Evolutionary conservation across 2,888 invertebrate species (phyloP).

Genomic region (Romanomermis culicivorax): DNA sequence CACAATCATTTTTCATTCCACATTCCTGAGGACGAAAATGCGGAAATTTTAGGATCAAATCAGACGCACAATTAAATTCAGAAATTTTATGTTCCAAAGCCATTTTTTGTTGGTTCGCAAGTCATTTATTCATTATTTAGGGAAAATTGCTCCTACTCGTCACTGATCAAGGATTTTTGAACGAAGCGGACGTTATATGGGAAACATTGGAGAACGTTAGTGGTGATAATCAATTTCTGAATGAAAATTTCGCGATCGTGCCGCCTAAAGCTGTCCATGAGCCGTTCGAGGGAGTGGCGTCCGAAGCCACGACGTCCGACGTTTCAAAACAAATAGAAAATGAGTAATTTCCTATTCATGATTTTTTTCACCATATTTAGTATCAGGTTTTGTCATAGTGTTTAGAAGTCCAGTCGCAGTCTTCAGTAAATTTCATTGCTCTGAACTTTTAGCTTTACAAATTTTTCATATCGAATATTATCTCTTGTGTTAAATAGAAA

Average conservation of each 20-base stretch:
- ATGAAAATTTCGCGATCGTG: constrained; percentile 31
- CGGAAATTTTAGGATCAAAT: no score
- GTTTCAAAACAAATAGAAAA: not conserved
- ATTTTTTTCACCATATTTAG: no score
- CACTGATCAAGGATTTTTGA: constrained; percentile 39
- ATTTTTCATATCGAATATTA: no score
- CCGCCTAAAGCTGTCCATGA: constrained; percentile 2
- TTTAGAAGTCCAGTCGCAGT: no score
- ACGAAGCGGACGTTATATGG: constrained; percentile 37
- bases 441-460: no score
- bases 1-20: no score
- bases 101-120: not conserved
- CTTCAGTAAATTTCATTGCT: no score
- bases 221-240: constrained; percentile 37
- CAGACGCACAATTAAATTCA: not conserved
- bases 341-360: not conserved
- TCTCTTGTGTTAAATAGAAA: no score
- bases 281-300: not conserved
- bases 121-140: not conserved
- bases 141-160: constrained; percentile 20
- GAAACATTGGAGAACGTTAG: constrained; percentile 38
- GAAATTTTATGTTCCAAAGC: not conserved
- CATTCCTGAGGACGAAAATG: no score
- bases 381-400: not conserved
- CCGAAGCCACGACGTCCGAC: no score